phyloP scores from a whole-genome alignment of 2,888 invertebrate genomes.

The Sisyra terminalis region DNA sequence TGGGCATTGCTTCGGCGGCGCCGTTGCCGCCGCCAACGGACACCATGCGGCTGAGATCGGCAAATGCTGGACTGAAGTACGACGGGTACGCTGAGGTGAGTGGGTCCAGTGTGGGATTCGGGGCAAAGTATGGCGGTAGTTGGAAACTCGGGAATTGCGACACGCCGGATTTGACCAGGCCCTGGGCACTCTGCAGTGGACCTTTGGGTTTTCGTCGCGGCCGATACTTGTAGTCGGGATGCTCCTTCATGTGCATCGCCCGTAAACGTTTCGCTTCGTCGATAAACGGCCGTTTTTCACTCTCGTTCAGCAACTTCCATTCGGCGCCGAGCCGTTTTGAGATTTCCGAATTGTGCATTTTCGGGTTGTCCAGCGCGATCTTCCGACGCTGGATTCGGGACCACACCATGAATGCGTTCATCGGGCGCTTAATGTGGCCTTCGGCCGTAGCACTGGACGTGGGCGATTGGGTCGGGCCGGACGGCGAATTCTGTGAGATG shows the following conservation, averaged over 20 bases:
- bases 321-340: slow-evolving; percentile 83
- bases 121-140: slow-evolving; percentile 43
- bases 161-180: slow-evolving; percentile 15
- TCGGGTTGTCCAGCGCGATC: slow-evolving; percentile 88
- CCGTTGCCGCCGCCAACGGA: slow-evolving; percentile 14
- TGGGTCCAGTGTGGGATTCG: slow-evolving; percentile 35
- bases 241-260: slow-evolving; percentile 78
- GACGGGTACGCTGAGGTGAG: slow-evolving; percentile 44
- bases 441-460: slow-evolving; percentile 37
- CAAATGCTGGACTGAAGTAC: slow-evolving; percentile 60
- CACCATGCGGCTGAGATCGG: slow-evolving; percentile 22
- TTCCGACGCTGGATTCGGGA: slow-evolving; percentile 79
- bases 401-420: slow-evolving; percentile 99
- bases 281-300: slow-evolving; percentile 84
- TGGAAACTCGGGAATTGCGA: slow-evolving; percentile 42
- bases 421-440: slow-evolving; percentile 85
- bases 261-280: slow-evolving; percentile 86
- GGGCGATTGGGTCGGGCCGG: background rate
- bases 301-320: slow-evolving; percentile 79
- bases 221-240: slow-evolving; percentile 82
- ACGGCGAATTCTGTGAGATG: background rate
- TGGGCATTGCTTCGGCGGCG: slow-evolving; percentile 15
- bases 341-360: slow-evolving; percentile 82
- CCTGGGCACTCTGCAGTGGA: slow-evolving; percentile 30
- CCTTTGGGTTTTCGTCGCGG: slow-evolving; percentile 73